Percentiles rank a stretch among this genome's conserved stretches.
These are phyloP conservation scores for Callipepla californica DNA, from an alignment of 2,113 vertebrate species.

Conservation along the genomic window DNA sequence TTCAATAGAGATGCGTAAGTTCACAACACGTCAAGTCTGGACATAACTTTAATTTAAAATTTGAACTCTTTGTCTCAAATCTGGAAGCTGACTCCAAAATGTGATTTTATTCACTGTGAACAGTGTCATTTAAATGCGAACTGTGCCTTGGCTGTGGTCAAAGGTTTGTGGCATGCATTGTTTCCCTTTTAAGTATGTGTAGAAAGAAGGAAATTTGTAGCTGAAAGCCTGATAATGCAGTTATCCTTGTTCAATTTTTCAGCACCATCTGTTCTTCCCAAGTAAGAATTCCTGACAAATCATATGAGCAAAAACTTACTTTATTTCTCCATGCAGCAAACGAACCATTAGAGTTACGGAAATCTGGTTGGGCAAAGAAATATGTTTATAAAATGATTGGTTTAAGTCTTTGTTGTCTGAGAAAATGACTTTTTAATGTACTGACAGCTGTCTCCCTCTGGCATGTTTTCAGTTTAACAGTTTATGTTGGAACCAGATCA, in stretches of 20 bases:
- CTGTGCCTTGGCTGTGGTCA: neutral
- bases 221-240: conserved; percentile 73
- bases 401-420: conserved; percentile 77
- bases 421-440: conserved; percentile 80
- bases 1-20: neutral
- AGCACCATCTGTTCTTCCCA: conserved; percentile 77
- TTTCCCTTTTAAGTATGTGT: neutral
- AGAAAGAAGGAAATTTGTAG: conserved; percentile 63
- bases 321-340: conserved; percentile 74
- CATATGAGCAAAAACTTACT: conserved; percentile 67
- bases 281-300: conserved; percentile 78
- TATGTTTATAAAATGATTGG: conserved; percentile 80
- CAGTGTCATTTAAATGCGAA: neutral
- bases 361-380: conserved; percentile 81
- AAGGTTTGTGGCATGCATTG: neutral
- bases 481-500: conserved; percentile 76
- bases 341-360: conserved; percentile 65
- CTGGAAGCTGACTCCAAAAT: neutral
- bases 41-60: neutral
- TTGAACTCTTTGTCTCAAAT: neutral
- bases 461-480: conserved; percentile 77
- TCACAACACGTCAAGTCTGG: neutral
- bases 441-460: conserved; percentile 80
- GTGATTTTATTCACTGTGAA: neutral
- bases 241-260: conserved; percentile 69